A percentile compares a stretch with the other conserved stretches of the same genome.
These are phyloP conservation scores for Cephus runcator DNA, from an alignment of 2,888 invertebrate genomes.

Conservation along the genomic window DNA sequence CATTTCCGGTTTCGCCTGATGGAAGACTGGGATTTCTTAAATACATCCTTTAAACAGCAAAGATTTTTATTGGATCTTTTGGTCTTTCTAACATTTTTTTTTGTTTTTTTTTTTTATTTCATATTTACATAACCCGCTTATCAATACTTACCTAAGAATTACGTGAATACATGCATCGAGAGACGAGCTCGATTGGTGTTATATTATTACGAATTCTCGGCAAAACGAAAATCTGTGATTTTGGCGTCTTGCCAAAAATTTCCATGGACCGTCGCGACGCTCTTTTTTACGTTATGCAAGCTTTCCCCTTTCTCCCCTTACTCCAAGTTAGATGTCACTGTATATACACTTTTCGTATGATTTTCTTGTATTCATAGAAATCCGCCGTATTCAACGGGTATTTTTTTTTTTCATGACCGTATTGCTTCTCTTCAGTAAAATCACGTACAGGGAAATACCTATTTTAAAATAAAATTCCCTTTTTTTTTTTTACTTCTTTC, in stretches of 20 bases:
- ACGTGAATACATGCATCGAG: not conserved
- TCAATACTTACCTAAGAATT: not conserved
- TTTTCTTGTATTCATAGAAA: not conserved
- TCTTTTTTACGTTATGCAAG: not conserved
- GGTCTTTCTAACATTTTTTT: not conserved
- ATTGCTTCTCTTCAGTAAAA: not conserved
- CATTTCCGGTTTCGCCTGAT: not conserved
- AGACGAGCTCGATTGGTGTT: not conserved
- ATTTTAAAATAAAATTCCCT: not conserved
- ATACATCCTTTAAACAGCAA: not conserved
- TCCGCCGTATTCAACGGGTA: not conserved
- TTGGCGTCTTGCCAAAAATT: not conserved
- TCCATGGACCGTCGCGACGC: not conserved
- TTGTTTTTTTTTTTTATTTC: not conserved
- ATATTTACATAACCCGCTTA: not conserved
- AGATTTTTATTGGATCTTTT: not conserved
- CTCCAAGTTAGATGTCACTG: not conserved
- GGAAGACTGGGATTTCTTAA: not conserved
- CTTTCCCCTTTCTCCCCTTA: not conserved
- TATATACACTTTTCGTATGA: not conserved
- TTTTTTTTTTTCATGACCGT: not conserved
- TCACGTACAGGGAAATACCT: not conserved
- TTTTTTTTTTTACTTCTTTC: not conserved
- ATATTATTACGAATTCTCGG: not conserved
- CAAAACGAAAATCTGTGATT: not conserved